Base-by-base conservation (phyloP, 2,797 vertebrate species). In the Taenioides sp. region DNA sequence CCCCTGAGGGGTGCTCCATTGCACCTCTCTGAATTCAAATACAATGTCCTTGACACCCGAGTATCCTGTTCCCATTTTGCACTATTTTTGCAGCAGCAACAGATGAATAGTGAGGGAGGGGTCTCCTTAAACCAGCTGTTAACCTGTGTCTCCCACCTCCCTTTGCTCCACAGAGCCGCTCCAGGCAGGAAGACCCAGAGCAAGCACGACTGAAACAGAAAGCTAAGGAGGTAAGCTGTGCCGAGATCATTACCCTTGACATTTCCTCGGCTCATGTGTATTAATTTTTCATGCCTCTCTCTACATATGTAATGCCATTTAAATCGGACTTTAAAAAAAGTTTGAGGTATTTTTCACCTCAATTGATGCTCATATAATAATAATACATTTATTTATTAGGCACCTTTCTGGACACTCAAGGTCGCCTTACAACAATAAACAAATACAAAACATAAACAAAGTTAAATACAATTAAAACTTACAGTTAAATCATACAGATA, bases 281-380 rank as follows among this genome's bases (percentile, higher is more conserved):
- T 98, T 94, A 96, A 98, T 97, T 95, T 97, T 98, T 98, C 93
- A 97, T 97, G 95, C 94, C 90, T 89, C 91, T 89, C 91, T 86
- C 93, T 97, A 95, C 96, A 96, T 96, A 95, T 97, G 95, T 96
- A 95, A 96, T 95, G 94, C 95, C 95, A 96, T 97, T 97, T 98
- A 96, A 96, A 95, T 95, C 95, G 87, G 93, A 95, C 90, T 95
- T 89, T 81, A 95, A 96, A 47, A 34, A 47, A 96, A 96, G 80
- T 97, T 97, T 94, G 93, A 93, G 93, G 93, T 95, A 96, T 94
- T 94, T 96, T 96, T 96, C 93, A 89, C 92, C 84, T 91, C 89
- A 92, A 95, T 96, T 96, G 95, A 96, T 95, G 93, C 95, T 93
- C 93, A 88, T 92, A 92, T 95, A 27, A 27, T 27, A 31, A 31